Evolutionary conservation across 2,113 vertebrate species (phyloP).

Genomic region (Paraplagusia blochii): DNA sequence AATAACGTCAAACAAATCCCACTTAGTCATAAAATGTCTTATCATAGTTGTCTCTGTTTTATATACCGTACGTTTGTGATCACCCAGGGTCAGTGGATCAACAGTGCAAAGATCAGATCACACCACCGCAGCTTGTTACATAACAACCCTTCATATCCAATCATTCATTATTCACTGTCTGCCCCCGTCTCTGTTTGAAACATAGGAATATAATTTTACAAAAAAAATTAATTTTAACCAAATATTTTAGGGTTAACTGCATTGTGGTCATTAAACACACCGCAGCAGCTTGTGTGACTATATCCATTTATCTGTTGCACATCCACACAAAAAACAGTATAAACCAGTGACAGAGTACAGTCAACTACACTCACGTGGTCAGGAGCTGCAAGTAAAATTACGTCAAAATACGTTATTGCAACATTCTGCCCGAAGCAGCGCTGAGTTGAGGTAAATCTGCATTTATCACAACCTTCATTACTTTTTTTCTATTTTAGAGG

Average conservation of each 20-base stretch:
- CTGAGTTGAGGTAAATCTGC: no score
- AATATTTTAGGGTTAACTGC: background rate
- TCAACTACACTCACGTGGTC: conserved; percentile 34
- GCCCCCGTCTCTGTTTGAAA: background rate
- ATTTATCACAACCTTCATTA: no score
- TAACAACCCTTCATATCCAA: conserved; percentile 26
- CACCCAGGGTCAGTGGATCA: conserved; percentile 24
- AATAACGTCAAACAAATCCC: no score
- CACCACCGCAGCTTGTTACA: conserved; percentile 36
- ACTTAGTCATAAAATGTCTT: background rate
- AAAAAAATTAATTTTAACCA: background rate
- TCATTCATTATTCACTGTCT: background rate
- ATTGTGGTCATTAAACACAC: background rate
- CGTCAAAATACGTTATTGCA: background rate
- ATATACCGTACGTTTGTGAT: background rate
- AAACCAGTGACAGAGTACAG: background rate
- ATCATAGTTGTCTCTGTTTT: background rate
- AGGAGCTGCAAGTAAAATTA: background rate
- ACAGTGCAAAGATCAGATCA: conserved; percentile 47
- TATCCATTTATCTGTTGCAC: background rate
- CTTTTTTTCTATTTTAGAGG: no score
- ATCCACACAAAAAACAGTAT: background rate
- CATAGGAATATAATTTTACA: background rate
- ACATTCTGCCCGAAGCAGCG: no score
- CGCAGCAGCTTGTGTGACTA: background rate